Evolutionary conservation across 2,113 vertebrate genomes (phyloP), one percentile per base, ranked within the genome.

Genomic region (Anser brachyrhynchus): DNA sequence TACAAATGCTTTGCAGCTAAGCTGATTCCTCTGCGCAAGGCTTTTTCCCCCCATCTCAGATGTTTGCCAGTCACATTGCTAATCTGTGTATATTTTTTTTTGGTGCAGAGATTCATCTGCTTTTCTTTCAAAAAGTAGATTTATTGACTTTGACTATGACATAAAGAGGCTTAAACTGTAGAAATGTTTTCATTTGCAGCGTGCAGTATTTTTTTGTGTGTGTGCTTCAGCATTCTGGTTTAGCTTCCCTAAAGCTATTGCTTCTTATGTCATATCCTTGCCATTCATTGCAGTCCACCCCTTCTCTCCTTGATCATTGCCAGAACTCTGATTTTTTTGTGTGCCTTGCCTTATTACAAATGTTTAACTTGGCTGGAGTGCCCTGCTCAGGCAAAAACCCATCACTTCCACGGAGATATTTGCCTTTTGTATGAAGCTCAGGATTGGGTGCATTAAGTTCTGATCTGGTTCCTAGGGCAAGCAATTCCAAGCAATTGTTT

Each of bases 1-100:
- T 96, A 91, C 97, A 97, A 96, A 57, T 80, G 97, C 98, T 98
- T 98, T 98, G 98, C 97, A 94, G 97, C 97, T 97, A 96, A 98
- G 98, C 98, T 97, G 97, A 97, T 97, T 93, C 96, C 75, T 95
- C 97, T 96, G 94, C 96, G 92, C 98, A 96, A 97, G 92, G 95
- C 97, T 98, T 98, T 97, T 91, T 67, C 70, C 93, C 93, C 93
- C 98, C 97, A 98, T 98, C 97, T 97, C 97, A 95, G 97, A 98
- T 97, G 98, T 98, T 98, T 99, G 98, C 98, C 98, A 98, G 98
- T 98, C 98, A 98, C 98, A 98, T 99, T 98, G 98, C 98, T 98
- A 97, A 96, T 98, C 96, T 97, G 77, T 98, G 94, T 98, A 96
- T 97, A 96, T 97, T 97, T 97, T 94, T 97, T 97, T 98, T 96